phyloP scores from a whole-genome alignment of 35 echinoderm and acorn worm genomes.

The Nesometra sesokonis region DNA sequence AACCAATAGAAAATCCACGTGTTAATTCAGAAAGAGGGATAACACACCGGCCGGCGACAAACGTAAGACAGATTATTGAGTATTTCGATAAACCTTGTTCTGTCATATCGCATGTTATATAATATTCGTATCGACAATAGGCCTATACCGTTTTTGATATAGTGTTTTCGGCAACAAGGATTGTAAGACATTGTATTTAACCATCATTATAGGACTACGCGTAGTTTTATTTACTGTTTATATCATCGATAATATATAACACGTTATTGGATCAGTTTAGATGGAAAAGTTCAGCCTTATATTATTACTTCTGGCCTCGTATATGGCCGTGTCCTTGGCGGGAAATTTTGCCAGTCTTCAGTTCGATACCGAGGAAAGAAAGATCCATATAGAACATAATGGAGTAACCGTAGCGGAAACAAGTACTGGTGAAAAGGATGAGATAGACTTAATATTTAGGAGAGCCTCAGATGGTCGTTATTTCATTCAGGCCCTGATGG shows the following conservation, averaged over 20 bases:
- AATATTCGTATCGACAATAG: no score
- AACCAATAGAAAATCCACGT: background rate
- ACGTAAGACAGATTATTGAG: background rate
- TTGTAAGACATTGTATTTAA: no score
- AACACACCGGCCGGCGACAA: background rate
- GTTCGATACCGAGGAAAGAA: background rate
- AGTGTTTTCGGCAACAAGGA: no score
- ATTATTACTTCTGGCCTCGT: background rate
- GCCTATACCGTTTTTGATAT: no score
- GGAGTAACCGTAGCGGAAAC: background rate
- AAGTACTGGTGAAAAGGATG: background rate
- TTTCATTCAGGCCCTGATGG: conserved; percentile 18
- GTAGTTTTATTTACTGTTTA: no score
- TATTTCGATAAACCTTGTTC: background rate
- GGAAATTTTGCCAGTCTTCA: background rate
- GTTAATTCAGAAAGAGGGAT: background rate
- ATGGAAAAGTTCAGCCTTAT: background rate
- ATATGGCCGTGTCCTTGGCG: background rate
- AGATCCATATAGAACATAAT: background rate
- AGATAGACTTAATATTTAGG: background rate
- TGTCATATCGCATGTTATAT: background rate
- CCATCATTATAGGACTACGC: no score
- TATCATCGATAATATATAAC: background rate
- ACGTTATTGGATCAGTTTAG: background rate
- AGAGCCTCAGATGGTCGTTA: conserved; percentile 26